Evolutionary conservation across 2,797 vertebrate genomes (phyloP), one percentile per base, ranked within the genome.

Genomic region (Spinibarbus caldwelli): DNA sequence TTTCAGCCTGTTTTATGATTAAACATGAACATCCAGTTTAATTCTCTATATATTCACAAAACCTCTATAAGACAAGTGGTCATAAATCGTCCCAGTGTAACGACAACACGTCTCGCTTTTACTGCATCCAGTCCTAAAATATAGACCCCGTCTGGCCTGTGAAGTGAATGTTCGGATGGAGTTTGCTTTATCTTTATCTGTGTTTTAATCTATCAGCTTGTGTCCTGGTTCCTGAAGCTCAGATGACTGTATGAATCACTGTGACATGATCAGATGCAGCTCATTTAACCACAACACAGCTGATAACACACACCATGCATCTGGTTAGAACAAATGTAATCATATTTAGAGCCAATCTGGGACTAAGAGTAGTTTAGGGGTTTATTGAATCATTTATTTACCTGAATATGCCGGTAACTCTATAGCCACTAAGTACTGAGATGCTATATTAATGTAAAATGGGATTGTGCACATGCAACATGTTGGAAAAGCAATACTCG

Each of bases 51-150:
- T 38, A 36, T 4, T 36, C 19, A 23, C 49, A 41, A 41, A 78
- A 59, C 52, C 75, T 78, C 34, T n/a, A 62, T 4, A 23, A 67
- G n/a, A 36, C 31, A 54, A 52, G 14, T 1, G 5, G n/a, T 54
- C 45, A 26, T 36, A 47, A 85, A 79, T 72, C 77, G 15, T 34
- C 31, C 21, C 29, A 2, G 43, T 23, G 34, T 6, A 78, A 52
- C 45, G 15, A 38, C 62, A 54, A 17, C 38, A 26, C 10, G 2
- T 29, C 49, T 45, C 21, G 2, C 31, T 38, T 47, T 62, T 71
- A 75, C 11, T 52, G 77, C 43, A 64, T 47, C 49, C 38, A 26
- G 23, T 57, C 38, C 19, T 75, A 1, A 85, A 66, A 85, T 66
- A 75, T 23, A 72, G 68, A 64, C 14, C n/a, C 21, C 34, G 12